A percentile compares a stretch with the other conserved stretches of the same genome.
phyloP scores from a whole-genome alignment of 2,888 invertebrate species.

The Protonemura montana region DNA sequence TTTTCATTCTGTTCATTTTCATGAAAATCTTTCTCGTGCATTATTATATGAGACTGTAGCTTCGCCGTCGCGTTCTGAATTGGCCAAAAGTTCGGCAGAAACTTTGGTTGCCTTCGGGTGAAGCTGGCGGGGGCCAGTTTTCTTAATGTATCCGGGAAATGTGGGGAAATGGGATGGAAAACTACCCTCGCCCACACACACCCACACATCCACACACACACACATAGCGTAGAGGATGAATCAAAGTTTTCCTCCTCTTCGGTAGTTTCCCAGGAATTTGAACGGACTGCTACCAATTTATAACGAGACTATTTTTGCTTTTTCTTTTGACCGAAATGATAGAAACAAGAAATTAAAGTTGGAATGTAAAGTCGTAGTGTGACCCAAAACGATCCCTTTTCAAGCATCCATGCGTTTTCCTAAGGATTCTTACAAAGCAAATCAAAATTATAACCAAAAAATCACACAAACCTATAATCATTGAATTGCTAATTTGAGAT shows the following conservation, averaged over 20 bases:
- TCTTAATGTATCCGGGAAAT: constrained; percentile 7
- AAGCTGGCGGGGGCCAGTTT: neutral
- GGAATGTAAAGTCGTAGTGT: too few relatives aligned
- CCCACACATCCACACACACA: too few relatives aligned
- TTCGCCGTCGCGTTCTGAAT: neutral
- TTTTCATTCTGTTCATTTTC: neutral
- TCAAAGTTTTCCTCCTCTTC: neutral
- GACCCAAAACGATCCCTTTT: too few relatives aligned
- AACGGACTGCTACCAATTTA: neutral
- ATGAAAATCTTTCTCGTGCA: neutral
- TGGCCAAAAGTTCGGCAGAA: neutral
- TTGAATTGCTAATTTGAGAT: too few relatives aligned
- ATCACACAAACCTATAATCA: too few relatives aligned
- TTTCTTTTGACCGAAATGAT: neutral
- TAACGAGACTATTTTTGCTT: neutral
- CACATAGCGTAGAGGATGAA: too few relatives aligned
- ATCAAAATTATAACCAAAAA: too few relatives aligned
- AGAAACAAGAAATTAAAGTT: too few relatives aligned
- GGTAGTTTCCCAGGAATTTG: neutral
- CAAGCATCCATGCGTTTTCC: too few relatives aligned
- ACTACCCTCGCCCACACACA: neutral
- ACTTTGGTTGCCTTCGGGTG: neutral
- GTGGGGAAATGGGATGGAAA: neutral
- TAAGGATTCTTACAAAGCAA: too few relatives aligned
- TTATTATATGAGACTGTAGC: neutral